Percentiles rank a stretch among this genome's conserved stretches.
phyloP scores from a whole-genome alignment of 2,113 vertebrate species.

The Psettodes erumei region DNA sequence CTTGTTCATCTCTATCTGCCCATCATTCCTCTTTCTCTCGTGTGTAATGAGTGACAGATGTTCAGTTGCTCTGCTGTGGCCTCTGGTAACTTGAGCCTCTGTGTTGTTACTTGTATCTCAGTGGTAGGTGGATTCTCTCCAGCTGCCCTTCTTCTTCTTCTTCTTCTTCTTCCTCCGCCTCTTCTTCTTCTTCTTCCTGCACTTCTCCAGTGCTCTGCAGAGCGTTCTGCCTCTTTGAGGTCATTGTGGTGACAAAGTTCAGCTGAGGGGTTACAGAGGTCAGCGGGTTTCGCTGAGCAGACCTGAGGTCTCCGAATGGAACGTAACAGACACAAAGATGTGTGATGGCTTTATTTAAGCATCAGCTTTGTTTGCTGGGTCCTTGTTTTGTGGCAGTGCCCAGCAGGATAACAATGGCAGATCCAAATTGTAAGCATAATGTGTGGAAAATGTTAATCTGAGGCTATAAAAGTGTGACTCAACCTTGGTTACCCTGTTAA shows the following conservation, averaged over 20 bases:
- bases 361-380: background rate
- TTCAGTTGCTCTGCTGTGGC: constrained; percentile 7
- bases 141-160: constrained; percentile 23
- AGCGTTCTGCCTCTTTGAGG: background rate
- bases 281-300: background rate
- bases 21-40: background rate
- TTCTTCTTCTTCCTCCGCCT: background rate
- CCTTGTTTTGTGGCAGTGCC: too few relatives aligned
- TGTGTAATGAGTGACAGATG: constrained; percentile 57
- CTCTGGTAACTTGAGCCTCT: constrained; percentile 49
- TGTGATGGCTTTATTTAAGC: constrained; percentile 7
- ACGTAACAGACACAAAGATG: background rate
- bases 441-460: background rate
- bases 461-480: background rate
- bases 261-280: constrained; percentile 11
- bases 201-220: background rate
- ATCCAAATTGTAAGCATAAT: too few relatives aligned
- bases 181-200: background rate
- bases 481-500: background rate
- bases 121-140: constrained; percentile 41
- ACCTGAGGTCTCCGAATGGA: background rate
- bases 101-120: constrained; percentile 48
- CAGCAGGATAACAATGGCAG: too few relatives aligned
- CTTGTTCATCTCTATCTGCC: background rate
- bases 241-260: constrained; percentile 34